Base-by-base conservation (phyloP, 1,140 invertebrate genomes). In the Bombus confusus region DNA sequence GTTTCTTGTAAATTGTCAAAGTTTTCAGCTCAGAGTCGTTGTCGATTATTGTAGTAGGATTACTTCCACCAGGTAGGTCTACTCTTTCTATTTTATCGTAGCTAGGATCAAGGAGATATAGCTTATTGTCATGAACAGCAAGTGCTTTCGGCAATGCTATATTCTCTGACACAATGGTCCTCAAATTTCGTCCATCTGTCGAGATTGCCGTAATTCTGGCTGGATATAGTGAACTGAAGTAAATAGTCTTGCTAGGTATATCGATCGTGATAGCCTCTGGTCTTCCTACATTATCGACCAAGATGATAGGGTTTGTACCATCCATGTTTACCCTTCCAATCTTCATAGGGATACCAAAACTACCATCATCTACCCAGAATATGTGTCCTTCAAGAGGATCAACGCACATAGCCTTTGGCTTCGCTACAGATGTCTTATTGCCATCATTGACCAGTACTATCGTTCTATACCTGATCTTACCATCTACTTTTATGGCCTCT, bases 301-400 rank as follows among this genome's bases (percentile, higher is more conserved):
- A 92, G 12, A 98, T 96, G 0, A 96, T 94, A 0, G 98, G 96
- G 87, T 98, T 96, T 0, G 96, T 96, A 1, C 99, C 99, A 92
- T 99, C 98, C 98, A 99, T 99, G 91, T 98, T 98, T 0, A 98
- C 98, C 89, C 97, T 96, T 0, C 97, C 99, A 41, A 99, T 97
- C 94, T 99, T 99, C 1, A 97, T 96, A 0, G 98, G 97, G 0
- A 99, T 98, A 18, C 98, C 98, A 86, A 96, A 97, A 28, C 98
- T 98, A 12, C 99, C 99, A 88, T 98, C 98, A 93, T 99, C 99
- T 5, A 99, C 96, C 99, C 99, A 99, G 95, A 98, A 92, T 3
- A 96, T 96, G 93, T 95, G 98, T 95, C 98, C 99, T 90, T 98
- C 97, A 6, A 96, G 96, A 1, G 99, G 99, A 96, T 99, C 98